Conservation (phyloP, 2,113 vertebrate species). For the Vidua chalybeata region DNA sequence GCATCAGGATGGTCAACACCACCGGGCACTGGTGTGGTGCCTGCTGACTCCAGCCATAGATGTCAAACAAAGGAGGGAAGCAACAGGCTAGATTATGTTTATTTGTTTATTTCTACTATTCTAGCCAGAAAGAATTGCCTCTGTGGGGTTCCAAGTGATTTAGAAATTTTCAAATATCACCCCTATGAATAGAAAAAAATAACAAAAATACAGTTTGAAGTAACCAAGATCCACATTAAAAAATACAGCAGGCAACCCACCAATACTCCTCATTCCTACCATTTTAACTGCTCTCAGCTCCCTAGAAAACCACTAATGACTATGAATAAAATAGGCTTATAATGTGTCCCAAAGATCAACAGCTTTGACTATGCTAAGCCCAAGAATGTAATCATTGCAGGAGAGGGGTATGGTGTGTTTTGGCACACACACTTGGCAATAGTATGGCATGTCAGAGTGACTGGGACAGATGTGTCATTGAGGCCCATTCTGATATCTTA, state of each 20-base stretch:
- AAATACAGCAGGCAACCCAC: neutral
- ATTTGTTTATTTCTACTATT: neutral
- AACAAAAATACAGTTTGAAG: neutral
- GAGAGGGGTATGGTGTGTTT: neutral
- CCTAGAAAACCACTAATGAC: neutral
- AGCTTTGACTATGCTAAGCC: neutral
- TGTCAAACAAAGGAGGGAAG: neutral
- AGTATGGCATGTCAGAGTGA: neutral
- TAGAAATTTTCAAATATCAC: neutral
- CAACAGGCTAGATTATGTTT: neutral
- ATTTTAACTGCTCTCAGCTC: neutral
- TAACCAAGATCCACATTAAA: neutral
- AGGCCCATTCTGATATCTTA: neutral
- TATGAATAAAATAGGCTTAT: neutral
- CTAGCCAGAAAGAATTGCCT: neutral
- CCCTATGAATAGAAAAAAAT: neutral
- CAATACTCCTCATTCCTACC: neutral
- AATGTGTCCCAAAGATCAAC: neutral
- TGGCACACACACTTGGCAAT: neutral
- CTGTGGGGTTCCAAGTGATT: neutral
- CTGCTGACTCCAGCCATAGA: neutral
- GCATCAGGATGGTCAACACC: rapidly evolving
- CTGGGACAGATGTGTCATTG: neutral
- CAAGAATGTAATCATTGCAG: neutral
- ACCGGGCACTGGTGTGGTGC: neutral